Conservation (phyloP, 2,797 vertebrate species). For the Hephaestus fuliginosus region DNA sequence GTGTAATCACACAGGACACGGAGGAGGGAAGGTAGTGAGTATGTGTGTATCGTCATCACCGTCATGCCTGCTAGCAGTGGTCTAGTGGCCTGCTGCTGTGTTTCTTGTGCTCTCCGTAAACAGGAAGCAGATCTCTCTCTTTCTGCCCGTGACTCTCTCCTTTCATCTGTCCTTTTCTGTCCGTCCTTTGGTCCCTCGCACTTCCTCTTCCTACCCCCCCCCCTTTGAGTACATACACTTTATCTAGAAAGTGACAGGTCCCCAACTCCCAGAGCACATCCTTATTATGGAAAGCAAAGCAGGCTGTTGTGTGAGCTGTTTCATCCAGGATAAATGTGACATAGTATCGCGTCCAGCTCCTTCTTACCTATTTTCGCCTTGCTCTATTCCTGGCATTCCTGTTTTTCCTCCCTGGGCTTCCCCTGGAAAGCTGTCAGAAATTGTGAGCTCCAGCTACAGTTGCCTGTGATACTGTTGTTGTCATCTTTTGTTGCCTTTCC, state of each 20-base stretch:
- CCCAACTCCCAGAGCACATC: constrained; percentile 28
- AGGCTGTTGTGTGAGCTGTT: constrained; percentile 25
- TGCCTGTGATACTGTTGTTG: constrained; percentile 58
- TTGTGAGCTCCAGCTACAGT: constrained; percentile 54
- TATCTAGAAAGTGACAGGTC: constrained; percentile 52
- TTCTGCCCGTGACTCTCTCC: constrained; percentile 49
- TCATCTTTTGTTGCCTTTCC: constrained; percentile 69
- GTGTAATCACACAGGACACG: constrained; percentile 56
- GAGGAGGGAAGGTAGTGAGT: constrained; percentile 49
- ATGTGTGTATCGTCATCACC: constrained; percentile 46
- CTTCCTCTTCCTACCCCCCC: constrained; percentile 40
- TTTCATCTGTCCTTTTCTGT: constrained; percentile 57
- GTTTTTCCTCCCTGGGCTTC: constrained; percentile 71
- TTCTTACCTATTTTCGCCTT: constrained; percentile 69
- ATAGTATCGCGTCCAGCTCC: constrained; percentile 41
- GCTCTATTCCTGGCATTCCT: constrained; percentile 80
- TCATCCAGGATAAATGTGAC: constrained; percentile 55
- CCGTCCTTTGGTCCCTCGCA: constrained; percentile 43
- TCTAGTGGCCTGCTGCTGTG: constrained; percentile 53
- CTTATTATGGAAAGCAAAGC: constrained; percentile 57
- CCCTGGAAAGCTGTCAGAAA: constrained; percentile 74
- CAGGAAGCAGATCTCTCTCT: constrained; percentile 76
- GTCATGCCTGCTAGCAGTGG: constrained; percentile 33
- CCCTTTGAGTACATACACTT: constrained; percentile 40
- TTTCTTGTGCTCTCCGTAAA: constrained; percentile 78